Base-by-base conservation (phyloP, 2,888 invertebrate genomes). In the Corbicula japonica region DNA sequence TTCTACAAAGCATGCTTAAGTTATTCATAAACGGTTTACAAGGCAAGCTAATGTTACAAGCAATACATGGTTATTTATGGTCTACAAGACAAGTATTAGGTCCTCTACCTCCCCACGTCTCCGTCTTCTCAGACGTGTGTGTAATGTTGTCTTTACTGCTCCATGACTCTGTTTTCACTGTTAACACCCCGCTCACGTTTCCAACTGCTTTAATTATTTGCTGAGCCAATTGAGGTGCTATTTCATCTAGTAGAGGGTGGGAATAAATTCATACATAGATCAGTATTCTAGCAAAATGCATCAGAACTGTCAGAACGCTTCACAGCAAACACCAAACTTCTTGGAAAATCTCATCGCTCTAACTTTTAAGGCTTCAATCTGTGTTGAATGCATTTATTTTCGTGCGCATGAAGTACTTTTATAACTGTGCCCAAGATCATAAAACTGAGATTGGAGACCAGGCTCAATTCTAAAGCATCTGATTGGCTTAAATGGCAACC, bases 151-250 rank as follows among this genome's bases (percentile, higher is more conserved):
- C 89, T 68, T 76, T 72, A 80, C 91, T 91, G 87, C 82, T 91
- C 92, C 92, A 92, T 21, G 89, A 87, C 66, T 92, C 89, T 38
- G 90, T 90, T 81, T 88, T 89, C 65, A 92, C 90, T n/a, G 86
- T 86, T 12, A 91, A 87, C 38, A 84, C 82, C 44, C 92, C 92
- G 52, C 86, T 86, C n/a, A 89, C 86, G 23, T 81, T 84, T 21
- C 87, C 83, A 52, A 85, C 79, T 18, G 83, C 82, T 58, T 86
- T 85, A 75, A 85, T 80, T 32, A 91, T 81, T 84, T 88, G 84
- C 56, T 87, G 82, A 61, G 87, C 84, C 76, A 90, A 85, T 56
- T 83, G 80, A 63, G 85, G 84, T 30, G 89, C 87, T 69, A 86
- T 84, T 63, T 87, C 83, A 73, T 88, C 90, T 90, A 86, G 54